These are phyloP conservation scores for Eudyptes chrysolophus DNA, from an alignment of 2,113 vertebrate species.

Conservation along the genomic window DNA sequence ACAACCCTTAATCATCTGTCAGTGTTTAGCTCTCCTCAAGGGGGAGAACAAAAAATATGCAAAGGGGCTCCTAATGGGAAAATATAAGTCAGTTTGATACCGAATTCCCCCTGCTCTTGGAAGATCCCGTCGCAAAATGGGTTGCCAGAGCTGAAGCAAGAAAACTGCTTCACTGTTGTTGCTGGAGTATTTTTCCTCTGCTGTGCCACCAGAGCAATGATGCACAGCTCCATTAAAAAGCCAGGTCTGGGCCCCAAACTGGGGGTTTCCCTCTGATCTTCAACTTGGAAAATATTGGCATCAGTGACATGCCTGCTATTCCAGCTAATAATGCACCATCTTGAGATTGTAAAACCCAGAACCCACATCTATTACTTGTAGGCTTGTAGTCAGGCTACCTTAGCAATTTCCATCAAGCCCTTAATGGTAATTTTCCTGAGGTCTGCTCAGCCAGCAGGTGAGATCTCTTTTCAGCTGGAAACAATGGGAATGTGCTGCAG, in stretches of 20 bases:
- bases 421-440: neutral
- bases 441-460: neutral
- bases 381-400: neutral
- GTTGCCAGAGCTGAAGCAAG: neutral
- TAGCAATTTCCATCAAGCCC: neutral
- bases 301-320: neutral
- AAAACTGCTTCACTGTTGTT: neutral
- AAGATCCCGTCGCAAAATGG: neutral
- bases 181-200: neutral
- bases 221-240: neutral
- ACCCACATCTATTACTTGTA: no score
- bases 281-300: neutral
- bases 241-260: neutral
- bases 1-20: neutral
- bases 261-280: neutral
- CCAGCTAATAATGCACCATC: neutral
- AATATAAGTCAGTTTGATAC: neutral
- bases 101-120: neutral
- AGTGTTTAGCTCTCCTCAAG: neutral
- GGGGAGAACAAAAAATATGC: neutral
- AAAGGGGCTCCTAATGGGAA: neutral
- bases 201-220: neutral
- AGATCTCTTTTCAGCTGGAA: neutral
- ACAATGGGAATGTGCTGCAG: neutral
- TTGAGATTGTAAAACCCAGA: neutral